These are phyloP conservation scores for Diploscapter pachys DNA, from an alignment of 1,140 invertebrate genomes.

Conservation along the genomic window DNA sequence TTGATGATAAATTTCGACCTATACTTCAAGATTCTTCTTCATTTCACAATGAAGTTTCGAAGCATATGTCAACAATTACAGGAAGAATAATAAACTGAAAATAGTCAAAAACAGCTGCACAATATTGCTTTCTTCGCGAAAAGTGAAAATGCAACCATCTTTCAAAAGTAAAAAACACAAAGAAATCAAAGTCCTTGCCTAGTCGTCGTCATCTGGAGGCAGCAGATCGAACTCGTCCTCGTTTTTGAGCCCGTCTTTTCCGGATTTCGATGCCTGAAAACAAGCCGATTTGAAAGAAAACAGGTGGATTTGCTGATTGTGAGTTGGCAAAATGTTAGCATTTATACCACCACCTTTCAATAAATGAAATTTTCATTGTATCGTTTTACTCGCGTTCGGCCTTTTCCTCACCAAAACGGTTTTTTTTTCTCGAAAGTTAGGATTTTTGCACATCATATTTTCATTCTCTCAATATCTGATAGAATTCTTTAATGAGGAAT, in stretches of 20 bases:
- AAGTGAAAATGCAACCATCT: neutral
- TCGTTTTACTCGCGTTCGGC: neutral
- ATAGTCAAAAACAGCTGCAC: neutral
- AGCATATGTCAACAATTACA: neutral
- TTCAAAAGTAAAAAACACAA: constrained; percentile 7
- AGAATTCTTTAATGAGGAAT: too few species aligned
- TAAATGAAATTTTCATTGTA: neutral
- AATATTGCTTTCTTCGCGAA: neutral
- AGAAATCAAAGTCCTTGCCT: constrained; percentile 3
- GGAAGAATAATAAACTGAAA: constrained; percentile 1
- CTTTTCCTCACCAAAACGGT: neutral
- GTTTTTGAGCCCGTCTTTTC: too few species aligned
- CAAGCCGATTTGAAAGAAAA: too few species aligned
- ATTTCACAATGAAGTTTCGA: neutral
- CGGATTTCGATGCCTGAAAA: too few species aligned
- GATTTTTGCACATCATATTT: too few species aligned
- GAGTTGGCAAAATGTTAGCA: too few species aligned
- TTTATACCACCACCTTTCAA: neutral
- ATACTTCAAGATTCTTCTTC: too few species aligned
- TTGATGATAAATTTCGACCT: too few species aligned
- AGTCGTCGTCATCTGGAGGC: constrained; percentile 2
- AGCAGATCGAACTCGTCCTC: neutral
- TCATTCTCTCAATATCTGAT: too few species aligned
- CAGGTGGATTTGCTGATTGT: too few species aligned
- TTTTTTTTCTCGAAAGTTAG: neutral